These are phyloP conservation scores for Margarornis squamiger DNA, from an alignment of 2,797 vertebrate genomes.

Conservation along the genomic window DNA sequence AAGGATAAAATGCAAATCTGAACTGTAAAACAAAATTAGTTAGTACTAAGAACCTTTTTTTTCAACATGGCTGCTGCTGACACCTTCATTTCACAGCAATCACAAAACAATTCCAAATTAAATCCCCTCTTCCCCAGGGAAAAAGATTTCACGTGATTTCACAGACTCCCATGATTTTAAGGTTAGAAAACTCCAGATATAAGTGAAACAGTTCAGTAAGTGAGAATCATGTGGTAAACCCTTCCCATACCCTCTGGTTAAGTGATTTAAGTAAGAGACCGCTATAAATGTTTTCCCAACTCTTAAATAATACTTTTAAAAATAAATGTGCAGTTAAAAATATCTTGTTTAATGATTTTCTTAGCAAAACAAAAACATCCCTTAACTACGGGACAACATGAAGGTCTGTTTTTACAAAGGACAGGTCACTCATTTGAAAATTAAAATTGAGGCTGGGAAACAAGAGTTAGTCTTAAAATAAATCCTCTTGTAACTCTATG, in stretches of 20 bases:
- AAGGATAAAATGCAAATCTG: not conserved
- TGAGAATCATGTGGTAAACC: not conserved
- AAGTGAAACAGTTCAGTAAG: not conserved
- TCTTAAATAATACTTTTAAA: not conserved
- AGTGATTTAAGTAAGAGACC: not conserved
- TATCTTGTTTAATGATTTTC: not conserved
- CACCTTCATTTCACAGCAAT: not conserved
- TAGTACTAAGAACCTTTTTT: not conserved
- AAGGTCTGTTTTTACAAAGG: not conserved
- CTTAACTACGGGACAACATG: not conserved
- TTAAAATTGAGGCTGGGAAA: not conserved
- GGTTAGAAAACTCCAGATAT: not conserved
- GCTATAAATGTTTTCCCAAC: not conserved
- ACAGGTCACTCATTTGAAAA: not conserved
- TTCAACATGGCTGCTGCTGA: not conserved
- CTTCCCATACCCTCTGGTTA: not conserved
- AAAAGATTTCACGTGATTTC: not conserved
- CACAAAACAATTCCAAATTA: not conserved
- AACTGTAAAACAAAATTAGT: not conserved
- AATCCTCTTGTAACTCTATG: not conserved
- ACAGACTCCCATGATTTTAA: not conserved
- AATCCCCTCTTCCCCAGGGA: not conserved
- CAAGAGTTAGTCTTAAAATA: not conserved
- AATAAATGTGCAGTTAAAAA: not conserved
- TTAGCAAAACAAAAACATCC: not conserved